Base-by-base conservation (phyloP, 2,888 invertebrate species). In the Oligia latruncula region DNA sequence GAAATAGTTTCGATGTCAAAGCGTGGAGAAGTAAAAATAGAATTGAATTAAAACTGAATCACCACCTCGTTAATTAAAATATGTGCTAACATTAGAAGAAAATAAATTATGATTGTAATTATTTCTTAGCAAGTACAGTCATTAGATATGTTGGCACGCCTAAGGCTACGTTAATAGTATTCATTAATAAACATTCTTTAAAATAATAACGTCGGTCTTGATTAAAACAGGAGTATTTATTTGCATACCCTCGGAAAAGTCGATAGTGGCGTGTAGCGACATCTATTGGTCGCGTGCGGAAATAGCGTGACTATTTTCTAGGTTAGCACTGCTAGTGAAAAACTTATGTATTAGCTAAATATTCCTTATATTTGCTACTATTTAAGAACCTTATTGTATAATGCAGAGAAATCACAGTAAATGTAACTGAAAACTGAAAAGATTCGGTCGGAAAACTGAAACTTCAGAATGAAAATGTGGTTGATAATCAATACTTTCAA, bases 181-280 rank as follows among this genome's bases (percentile, higher is more conserved):
- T 85, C 64, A 82, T 86, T 82, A 85, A 86, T 82, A 83, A 71
- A 83, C 75, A 67, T 87, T 81, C 73, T 72, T 77, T 82, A 65
- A 70, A 64, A 74, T 35, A 74, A 75, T 70, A 64, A 68, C 52
- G 67, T 77, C 68, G 20, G 49, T 17, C 68, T 77, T 80, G 64
- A 82, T 85, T 82, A 77, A 70, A 80, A 79, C 72, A 66, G 46
- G 46, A 15, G 72, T 67, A 75, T 71, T 78, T 82, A 77, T 80
- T 81, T 62, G 74, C 71, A 81, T 82, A 84, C 68, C 76, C 40
- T 20, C 68, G 81, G 73, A 82, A 89, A 88, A 87, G 83, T 89
- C 88, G 88, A 89, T 88, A 87, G 91, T 75, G 74, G 85, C 88
- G 20, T 68, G 84, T 92, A 90, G 94, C 94, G 95, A 91, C 95